Percentiles rank a stretch among this genome's conserved stretches.
Conservation (phyloP, 2,113 vertebrate genomes). For the Phaetusa simplex region DNA sequence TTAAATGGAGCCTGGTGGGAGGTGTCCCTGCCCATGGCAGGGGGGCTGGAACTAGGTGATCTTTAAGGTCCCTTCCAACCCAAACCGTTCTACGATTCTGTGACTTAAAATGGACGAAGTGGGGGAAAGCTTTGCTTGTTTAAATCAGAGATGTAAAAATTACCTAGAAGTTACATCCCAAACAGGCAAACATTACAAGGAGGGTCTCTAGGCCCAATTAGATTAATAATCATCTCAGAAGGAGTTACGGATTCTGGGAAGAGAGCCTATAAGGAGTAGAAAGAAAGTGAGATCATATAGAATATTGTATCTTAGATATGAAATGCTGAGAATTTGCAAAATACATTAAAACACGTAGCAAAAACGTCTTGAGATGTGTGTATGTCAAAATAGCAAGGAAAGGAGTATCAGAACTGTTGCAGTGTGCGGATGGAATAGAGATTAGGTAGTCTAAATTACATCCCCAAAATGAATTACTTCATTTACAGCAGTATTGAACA, state of each 20-base stretch:
- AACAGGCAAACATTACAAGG: neutral
- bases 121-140: neutral
- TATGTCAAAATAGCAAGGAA: neutral
- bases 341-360: neutral
- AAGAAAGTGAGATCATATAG: neutral
- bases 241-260: neutral
- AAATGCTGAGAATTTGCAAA: neutral
- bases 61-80: neutral
- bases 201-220: neutral
- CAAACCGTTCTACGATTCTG: neutral
- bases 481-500: neutral
- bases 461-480: neutral
- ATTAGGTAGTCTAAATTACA: neutral
- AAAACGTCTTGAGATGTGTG: neutral
- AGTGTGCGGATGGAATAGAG: neutral
- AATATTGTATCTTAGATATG: neutral
- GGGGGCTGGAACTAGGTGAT: neutral
- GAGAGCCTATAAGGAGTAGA: neutral
- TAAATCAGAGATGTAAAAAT: neutral
- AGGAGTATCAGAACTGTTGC: neutral
- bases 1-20: neutral
- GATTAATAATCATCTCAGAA: neutral
- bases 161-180: neutral
- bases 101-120: neutral
- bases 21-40: neutral